These are phyloP conservation scores for Emberiza fucata DNA, from an alignment of 2,113 vertebrate species.

Conservation along the genomic window DNA sequence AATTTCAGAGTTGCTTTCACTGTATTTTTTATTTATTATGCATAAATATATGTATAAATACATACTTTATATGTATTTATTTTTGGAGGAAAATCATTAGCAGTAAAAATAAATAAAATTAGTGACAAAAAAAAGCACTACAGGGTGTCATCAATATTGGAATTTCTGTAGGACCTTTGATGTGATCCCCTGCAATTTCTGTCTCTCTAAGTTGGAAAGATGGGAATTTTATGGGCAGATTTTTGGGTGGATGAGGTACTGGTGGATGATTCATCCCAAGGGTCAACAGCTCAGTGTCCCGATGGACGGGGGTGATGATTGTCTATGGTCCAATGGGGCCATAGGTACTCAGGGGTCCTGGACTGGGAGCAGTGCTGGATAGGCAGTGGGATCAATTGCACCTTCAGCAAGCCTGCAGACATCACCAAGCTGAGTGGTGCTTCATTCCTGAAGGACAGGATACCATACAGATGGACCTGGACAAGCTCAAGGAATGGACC, in stretches of 20 bases:
- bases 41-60: not conserved
- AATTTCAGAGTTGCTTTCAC: not conserved
- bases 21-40: not conserved
- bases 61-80: not conserved
- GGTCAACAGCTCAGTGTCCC: not conserved
- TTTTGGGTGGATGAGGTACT: not conserved
- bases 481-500: not conserved
- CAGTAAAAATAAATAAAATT: not conserved
- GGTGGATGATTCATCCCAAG: not conserved
- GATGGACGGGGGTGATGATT: not conserved
- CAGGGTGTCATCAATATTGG: rapidly evolving
- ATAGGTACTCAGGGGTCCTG: rapidly evolving
- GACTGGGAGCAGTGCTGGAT: not conserved
- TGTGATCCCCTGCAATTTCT: rapidly evolving
- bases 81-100: not conserved
- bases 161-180: not conserved
- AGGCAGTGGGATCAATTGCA: rapidly evolving
- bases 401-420: not conserved
- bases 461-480: not conserved
- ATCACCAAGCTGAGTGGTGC: not conserved
- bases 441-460: not conserved
- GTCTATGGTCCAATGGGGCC: not conserved
- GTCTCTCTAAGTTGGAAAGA: not conserved
- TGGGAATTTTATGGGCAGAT: not conserved
- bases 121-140: not conserved